Conservation (phyloP, 2,113 vertebrate species). For the Capricornis sumatraensis region DNA sequence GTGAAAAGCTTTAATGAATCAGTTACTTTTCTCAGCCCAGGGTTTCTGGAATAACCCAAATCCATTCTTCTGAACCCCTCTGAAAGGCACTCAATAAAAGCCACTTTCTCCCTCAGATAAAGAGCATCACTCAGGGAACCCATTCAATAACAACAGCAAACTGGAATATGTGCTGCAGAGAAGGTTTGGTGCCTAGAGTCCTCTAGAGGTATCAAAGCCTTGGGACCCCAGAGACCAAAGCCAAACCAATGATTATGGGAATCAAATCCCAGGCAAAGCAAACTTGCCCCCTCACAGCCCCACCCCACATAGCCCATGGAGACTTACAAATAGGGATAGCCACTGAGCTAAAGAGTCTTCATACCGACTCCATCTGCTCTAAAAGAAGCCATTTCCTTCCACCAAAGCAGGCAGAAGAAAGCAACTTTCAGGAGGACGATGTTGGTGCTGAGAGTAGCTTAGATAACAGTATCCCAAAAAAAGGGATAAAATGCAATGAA, state of each 20-base stretch:
- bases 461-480: background rate
- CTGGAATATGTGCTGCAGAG: background rate
- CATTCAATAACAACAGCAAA: background rate
- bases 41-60: background rate
- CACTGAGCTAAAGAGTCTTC: background rate
- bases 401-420: background rate
- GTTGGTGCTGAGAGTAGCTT: background rate
- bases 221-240: background rate
- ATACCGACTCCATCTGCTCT: background rate
- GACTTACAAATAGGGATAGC: background rate
- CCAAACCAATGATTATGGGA: background rate
- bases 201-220: background rate
- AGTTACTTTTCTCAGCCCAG: constrained; percentile 2
- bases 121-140: background rate
- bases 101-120: constrained; percentile 23
- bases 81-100: constrained; percentile 35
- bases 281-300: background rate
- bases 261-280: background rate
- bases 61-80: background rate
- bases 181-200: background rate
- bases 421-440: constrained; percentile 2
- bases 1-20: background rate
- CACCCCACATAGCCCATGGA: background rate
- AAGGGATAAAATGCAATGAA: background rate
- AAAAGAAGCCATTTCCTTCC: background rate